These are phyloP conservation scores for Heliconius himera DNA, from an alignment of 1,140 invertebrate genomes.

Conservation along the genomic window DNA sequence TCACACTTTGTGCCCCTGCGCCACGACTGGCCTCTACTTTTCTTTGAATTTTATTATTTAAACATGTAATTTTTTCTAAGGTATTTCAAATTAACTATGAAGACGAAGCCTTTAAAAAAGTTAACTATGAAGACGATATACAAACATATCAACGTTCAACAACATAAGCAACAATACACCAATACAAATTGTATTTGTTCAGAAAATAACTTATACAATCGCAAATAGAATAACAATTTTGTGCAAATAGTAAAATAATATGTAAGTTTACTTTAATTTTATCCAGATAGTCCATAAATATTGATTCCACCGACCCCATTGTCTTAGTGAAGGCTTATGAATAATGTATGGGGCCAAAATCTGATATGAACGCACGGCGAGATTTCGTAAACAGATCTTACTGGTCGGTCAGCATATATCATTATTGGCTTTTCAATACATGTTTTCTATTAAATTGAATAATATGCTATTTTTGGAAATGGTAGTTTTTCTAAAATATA, in stretches of 20 bases:
- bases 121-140: not conserved
- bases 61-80: too few species aligned
- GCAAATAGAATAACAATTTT: not conserved
- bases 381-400: constrained; percentile 68
- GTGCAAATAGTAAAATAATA: constrained; percentile 1
- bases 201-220: not conserved
- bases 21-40: too few species aligned
- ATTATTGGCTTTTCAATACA: constrained; percentile 38
- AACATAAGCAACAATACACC: not conserved
- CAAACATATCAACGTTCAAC: not conserved
- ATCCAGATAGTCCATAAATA: constrained; percentile 50
- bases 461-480: not conserved
- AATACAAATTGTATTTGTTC: not conserved
- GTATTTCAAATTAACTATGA: too few species aligned
- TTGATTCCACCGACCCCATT: constrained; percentile 64
- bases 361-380: constrained; percentile 64
- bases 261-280: constrained; percentile 10
- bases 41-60: too few species aligned
- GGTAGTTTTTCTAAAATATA: not conserved
- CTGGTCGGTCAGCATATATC: constrained; percentile 51
- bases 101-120: too few species aligned
- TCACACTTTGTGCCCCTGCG: too few species aligned
- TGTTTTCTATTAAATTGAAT: not conserved
- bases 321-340: constrained; percentile 62
- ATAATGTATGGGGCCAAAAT: constrained; percentile 67